These are phyloP conservation scores for Sebastiscus tertius DNA, from an alignment of 2,797 vertebrate species.

Conservation along the genomic window DNA sequence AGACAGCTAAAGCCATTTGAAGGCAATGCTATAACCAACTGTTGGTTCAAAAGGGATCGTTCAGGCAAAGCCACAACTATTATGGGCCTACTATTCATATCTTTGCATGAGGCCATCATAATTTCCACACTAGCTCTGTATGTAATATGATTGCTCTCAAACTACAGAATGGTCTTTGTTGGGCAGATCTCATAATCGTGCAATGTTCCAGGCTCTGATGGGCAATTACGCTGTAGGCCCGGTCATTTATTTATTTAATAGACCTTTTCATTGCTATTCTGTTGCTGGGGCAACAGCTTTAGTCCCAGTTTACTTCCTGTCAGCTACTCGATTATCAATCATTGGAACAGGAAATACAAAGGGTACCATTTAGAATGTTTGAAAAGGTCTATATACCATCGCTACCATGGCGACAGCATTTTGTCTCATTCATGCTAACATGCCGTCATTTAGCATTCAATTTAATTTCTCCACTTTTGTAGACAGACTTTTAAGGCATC, in stretches of 20 bases:
- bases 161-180: slow-evolving; percentile 78
- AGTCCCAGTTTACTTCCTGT: not conserved
- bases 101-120: slow-evolving; percentile 77
- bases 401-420: slow-evolving; percentile 70
- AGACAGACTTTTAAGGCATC: slow-evolving; percentile 18
- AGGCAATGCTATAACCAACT: slow-evolving; percentile 76
- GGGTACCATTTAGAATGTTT: not conserved
- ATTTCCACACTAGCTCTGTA: slow-evolving; percentile 78
- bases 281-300: not conserved
- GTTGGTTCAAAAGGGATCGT: slow-evolving; percentile 78
- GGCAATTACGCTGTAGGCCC: slow-evolving; percentile 68
- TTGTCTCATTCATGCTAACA: slow-evolving; percentile 43
- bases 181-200: slow-evolving; percentile 70
- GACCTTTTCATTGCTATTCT: not conserved
- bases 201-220: slow-evolving; percentile 77
- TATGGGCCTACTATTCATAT: slow-evolving; percentile 79
- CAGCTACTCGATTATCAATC: not conserved
- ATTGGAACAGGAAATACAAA: not conserved
- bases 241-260: slow-evolving; percentile 73
- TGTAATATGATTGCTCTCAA: slow-evolving; percentile 77
- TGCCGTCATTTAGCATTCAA: slow-evolving; percentile 27
- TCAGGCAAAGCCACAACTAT: slow-evolving; percentile 80
- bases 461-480: slow-evolving; percentile 20
- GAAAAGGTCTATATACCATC: slow-evolving; percentile 40
- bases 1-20: slow-evolving; percentile 78